Evolutionary conservation across 2,113 vertebrate species (phyloP), one percentile per base, ranked within the genome.

Genomic region (Oplegnathus fasciatus): DNA sequence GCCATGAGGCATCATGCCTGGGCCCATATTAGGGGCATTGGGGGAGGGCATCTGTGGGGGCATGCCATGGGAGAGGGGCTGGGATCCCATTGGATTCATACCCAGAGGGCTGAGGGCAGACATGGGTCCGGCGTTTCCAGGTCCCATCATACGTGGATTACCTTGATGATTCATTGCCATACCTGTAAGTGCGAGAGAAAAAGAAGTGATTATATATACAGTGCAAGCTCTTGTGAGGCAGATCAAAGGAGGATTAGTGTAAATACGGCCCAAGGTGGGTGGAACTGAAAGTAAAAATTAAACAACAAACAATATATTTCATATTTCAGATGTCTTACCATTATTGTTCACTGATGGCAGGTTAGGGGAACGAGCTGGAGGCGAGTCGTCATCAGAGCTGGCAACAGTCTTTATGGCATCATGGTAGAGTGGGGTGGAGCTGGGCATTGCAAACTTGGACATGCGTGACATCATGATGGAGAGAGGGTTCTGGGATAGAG

Each of bases 391-490:
- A 57, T 99, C 98, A 0, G 98, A 99, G 93, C 98, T 99, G 90
- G 98, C 98, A 91, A 99, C 98, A 7, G 98, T 99, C 96, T 99
- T 99, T 96, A 99, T 99, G 95, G 98, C 98, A 85, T 99, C 98
- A 0, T 99, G 98, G 94, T 99, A 99, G 14, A 99, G 95, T 0
- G 98, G 98, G 61, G 98, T 99, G 62, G 98, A 99, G 92, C 98
- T 99, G 84, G 98, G 98, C 98, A 99, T 99, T 71, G 98, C 98
- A 91, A 99, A 99, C 94, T 99, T 99, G 89, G 98, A 99, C 98
- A 99, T 99, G 86, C 98, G 97, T 80, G 98, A 99, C 98, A 99
- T 99, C 98, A 99, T 99, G 84, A 99, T 99, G 67, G 98, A 99
- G 54, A 99, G 97, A 13, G 98, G 98, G 88, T 99, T 99, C 95